Conservation (phyloP, 1,140 invertebrate species). For the Trigoniulus corallinus region DNA sequence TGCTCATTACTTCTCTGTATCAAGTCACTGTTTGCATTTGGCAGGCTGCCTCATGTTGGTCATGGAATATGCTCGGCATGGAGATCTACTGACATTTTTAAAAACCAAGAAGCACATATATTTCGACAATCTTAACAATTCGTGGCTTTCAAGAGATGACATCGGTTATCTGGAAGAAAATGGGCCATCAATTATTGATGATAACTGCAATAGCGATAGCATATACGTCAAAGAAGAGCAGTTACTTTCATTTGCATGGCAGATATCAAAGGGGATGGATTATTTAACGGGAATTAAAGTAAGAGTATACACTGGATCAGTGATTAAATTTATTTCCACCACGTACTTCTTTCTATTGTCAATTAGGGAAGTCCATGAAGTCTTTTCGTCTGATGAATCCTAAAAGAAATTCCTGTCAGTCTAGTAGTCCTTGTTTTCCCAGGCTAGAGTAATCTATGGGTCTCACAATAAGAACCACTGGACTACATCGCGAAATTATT, state of each 20-base stretch:
- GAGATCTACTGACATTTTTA: constrained; percentile 24
- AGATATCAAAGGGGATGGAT: constrained; percentile 34
- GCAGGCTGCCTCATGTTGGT: constrained; percentile 25
- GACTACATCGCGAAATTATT: constrained; percentile 4
- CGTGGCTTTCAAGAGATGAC: constrained; percentile 24
- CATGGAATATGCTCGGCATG: constrained; percentile 31
- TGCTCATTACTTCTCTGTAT: no score
- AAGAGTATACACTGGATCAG: no score
- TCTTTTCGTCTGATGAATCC: no score
- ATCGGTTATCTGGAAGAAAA: constrained; percentile 9
- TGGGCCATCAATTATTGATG: not conserved
- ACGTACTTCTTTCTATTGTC: not conserved
- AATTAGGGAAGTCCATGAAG: no score
- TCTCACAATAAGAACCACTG: no score
- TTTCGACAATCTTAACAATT: not conserved
- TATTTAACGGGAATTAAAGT: constrained; percentile 32
- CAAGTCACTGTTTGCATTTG: no score
- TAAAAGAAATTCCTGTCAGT: no score
- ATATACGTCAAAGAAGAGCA: not conserved
- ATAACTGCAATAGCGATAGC: not conserved
- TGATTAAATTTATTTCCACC: constrained; percentile 4
- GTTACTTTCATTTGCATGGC: constrained; percentile 31
- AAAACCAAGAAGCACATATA: constrained; percentile 2
- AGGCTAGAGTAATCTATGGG: no score
- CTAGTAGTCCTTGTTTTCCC: no score